Base-by-base conservation (phyloP, 2,113 vertebrate genomes). In the Fregata magnificens region DNA sequence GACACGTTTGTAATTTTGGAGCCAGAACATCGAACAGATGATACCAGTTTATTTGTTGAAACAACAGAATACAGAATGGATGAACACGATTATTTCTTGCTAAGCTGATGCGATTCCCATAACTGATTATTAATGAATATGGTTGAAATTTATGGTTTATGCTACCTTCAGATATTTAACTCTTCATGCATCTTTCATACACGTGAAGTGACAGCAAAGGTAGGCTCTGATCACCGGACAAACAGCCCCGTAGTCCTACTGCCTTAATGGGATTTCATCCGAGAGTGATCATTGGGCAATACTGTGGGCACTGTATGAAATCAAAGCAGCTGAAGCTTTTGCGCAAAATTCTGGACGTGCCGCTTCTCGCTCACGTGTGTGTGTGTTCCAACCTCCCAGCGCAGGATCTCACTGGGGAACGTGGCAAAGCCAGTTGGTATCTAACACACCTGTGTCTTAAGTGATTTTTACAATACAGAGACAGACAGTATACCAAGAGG, bases 321-420 rank as follows among this genome's bases (percentile, higher is more conserved):
- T 38, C 56, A 49, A 69, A 86, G 50, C 32, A 63, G 29, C 53
- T 86, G 88, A 78, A 53, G 63, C 16, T 82, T 94, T 89, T 65
- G 21, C 5, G 3, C 3, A 4, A 34, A 65, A 29, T 73, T 77
- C n/a, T 77, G 26, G 36, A 59, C 1, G 0, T 38, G 17, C 12
- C 28, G 28, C 55, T 93, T 69, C 49, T 88, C 86, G 32, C 25
- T 92, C 12, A 42, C 9, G 0, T 0, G 8, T 36, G 0, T 0
- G 8, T 36, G 12, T 71, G 6, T 69, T 92, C 15, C 63, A 83
- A 13, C 50, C 74, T 79, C 58, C 38, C 58, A n/a, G 53, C 25
- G n/a, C 66, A 80, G 47, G 55, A 69, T 61, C 62, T 63, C 9
- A 0, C 74, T 11, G 7, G 47, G 45, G 45, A 96, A 34, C 29